Evolutionary conservation across 2,113 vertebrate species (phyloP).

Genomic region (Chrysemys picta): DNA sequence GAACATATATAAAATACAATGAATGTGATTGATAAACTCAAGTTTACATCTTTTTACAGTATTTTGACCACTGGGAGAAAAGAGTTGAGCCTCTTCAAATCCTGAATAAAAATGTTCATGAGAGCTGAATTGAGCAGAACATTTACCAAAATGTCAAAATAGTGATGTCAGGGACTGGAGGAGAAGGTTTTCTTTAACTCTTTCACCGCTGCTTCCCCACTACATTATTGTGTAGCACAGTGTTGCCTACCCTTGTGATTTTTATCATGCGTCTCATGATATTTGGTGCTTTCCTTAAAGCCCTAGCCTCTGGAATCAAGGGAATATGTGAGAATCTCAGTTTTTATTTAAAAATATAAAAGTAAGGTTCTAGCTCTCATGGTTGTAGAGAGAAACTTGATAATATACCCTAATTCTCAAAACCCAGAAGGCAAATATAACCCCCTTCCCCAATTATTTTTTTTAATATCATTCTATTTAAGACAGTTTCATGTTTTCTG

Average conservation of each 20-base stretch:
- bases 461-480: not conserved
- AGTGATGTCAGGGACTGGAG: not conserved
- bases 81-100: not conserved
- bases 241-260: not conserved
- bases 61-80: not conserved
- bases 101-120: not conserved
- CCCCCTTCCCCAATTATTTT: not conserved
- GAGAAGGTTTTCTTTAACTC: not conserved
- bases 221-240: not conserved
- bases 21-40: not conserved
- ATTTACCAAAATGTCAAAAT: not conserved
- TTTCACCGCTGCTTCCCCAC: not conserved
- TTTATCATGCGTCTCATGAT: not conserved
- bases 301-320: not conserved
- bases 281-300: not conserved
- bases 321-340: not conserved
- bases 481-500: no score
- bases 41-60: not conserved
- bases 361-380: not conserved
- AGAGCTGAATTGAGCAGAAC: not conserved
- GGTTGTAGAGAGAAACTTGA: not conserved
- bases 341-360: not conserved
- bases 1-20: rapidly evolving
- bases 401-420: not conserved
- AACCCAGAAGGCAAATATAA: not conserved